These are phyloP conservation scores for Drosophila obscura DNA, from an alignment of 1,140 invertebrate species.

Conservation along the genomic window DNA sequence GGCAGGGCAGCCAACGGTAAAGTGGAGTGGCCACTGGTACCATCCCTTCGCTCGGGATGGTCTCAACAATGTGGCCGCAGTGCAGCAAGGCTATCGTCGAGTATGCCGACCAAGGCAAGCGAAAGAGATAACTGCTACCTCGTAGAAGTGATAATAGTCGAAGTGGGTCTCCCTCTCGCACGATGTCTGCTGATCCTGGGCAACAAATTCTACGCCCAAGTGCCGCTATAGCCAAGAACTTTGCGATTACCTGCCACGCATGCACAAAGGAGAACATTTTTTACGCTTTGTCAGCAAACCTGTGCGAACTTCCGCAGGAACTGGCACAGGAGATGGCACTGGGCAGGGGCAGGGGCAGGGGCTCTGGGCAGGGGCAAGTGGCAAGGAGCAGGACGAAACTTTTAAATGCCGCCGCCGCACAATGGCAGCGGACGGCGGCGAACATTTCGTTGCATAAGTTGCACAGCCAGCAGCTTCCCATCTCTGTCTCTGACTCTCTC, in stretches of 20 bases:
- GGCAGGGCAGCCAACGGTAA: no score
- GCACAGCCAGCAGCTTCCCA: constrained; percentile 12
- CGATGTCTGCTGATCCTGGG: no score
- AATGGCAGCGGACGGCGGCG: constrained; percentile 29
- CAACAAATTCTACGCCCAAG: no score
- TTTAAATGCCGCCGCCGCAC: constrained; percentile 46
- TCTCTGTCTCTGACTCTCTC: not conserved
- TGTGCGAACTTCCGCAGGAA: constrained; percentile 66
- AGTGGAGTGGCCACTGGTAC: no score
- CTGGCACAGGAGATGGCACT: constrained; percentile 26
- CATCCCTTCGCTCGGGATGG: no score
- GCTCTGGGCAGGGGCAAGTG: constrained; percentile 8
- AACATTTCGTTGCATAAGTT: constrained; percentile 67
- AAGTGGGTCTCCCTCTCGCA: no score
- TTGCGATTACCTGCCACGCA: constrained; percentile 1
- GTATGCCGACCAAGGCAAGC: no score
- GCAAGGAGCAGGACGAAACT: constrained; percentile 14
- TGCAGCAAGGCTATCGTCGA: no score
- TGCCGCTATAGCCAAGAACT: no score
- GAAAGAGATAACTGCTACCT: no score
- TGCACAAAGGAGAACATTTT: constrained; percentile 32
- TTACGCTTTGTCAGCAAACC: constrained; percentile 53
- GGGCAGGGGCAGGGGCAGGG: not conserved
- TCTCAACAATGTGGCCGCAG: no score
- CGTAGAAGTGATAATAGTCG: no score